Percentiles rank a stretch among this genome's conserved stretches.
Conservation (phyloP, 2,888 invertebrate species). For the Seira sanloemensis region DNA sequence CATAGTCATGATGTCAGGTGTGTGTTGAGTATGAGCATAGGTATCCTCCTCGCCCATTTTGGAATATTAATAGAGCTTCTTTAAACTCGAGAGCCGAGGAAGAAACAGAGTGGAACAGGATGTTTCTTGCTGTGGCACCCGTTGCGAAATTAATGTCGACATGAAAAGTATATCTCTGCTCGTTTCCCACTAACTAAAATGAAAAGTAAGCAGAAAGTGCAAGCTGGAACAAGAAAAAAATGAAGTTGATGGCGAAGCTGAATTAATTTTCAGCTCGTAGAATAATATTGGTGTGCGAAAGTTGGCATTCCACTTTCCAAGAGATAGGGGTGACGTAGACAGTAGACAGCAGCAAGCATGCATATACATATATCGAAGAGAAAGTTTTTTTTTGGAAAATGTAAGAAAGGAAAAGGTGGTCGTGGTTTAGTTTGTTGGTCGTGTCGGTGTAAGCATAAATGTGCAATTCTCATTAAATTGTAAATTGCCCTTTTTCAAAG, state of each 20-base stretch:
- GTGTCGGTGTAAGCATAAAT: neutral
- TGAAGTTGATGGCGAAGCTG: neutral
- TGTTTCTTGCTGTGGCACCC: slow-evolving; percentile 43
- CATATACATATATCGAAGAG: neutral
- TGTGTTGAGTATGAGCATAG: neutral
- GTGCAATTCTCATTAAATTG: neutral
- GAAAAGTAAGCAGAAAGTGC: neutral
- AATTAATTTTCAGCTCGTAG: slow-evolving; percentile 33
- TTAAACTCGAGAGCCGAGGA: neutral
- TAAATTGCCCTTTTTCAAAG: neutral
- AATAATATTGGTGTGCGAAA: neutral
- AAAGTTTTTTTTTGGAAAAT: neutral
- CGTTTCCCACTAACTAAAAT: neutral
- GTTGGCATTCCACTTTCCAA: neutral
- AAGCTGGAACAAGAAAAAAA: neutral
- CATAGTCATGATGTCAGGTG: neutral
- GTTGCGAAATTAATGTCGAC: slow-evolving; percentile 53
- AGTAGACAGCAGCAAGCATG: neutral
- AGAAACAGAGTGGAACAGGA: slow-evolving; percentile 14
- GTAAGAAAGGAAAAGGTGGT: neutral
- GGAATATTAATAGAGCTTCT: neutral
- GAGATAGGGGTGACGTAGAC: no score
- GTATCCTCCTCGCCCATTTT: neutral
- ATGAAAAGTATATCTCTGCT: slow-evolving; percentile 8
- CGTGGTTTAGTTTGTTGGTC: neutral